Evolutionary conservation across 1,140 invertebrate species (phyloP), one percentile per base, ranked within the genome.

Genomic region (Neodiprion pinetum): DNA sequence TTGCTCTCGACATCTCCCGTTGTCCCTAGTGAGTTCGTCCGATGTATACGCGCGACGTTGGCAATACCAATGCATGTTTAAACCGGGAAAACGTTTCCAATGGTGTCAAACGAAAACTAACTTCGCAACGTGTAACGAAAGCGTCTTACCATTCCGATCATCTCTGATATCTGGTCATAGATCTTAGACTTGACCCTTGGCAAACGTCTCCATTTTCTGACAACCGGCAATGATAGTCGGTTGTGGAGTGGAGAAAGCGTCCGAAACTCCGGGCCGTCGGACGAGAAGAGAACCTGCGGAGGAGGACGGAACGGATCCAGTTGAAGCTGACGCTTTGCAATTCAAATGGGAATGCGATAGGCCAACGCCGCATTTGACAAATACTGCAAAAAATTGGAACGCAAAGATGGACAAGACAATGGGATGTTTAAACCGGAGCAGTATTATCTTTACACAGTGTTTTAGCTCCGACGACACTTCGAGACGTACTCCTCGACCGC

Each of bases 381-480:
- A 81, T 81, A 78, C 77, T 75, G 70, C 14, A 53, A 72, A 48
- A 70, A 73, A 77, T 82, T 77, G 78, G 72, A 80, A 77, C 74
- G 67, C 75, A 74, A 81, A 81, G 80, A 84, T 81, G 80, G 83
- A 84, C 82, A 84, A 84, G 83, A 84, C 83, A 84, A 84, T 84
- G 80, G 83, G 83, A 83, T 84, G 80, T 82, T 82, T 82, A 82
- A 61, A 12, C 53, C 53, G 11, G 8, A 14, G 53, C 53, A 17
- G n/a, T 61, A 61, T 61, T 61, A 12, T 61, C 53, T 61, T 40
- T 40, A 40, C 28, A 40, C 28, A 40, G 28, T 40, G 28, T 40
- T 40, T 40, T 1, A 40, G 28, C 28, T 5, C 28, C 5, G 28
- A 40, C 28, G 28, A 40, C 28, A 40, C 28, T 40, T 40, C 28